These are phyloP conservation scores for Platycercus adscitus DNA, from an alignment of 2,113 vertebrate species.

Conservation along the genomic window DNA sequence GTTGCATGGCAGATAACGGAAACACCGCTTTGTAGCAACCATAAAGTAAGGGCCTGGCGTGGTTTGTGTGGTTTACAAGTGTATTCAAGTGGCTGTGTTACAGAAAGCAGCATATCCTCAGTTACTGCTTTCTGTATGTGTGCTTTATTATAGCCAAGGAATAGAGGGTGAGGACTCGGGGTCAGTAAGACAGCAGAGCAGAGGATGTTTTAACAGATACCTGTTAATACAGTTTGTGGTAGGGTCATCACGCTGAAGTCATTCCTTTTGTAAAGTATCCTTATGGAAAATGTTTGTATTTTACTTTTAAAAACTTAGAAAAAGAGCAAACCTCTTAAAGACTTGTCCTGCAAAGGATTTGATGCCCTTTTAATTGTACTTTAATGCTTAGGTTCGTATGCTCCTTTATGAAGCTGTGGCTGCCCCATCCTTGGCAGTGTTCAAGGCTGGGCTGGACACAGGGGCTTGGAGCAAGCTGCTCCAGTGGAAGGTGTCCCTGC, in stretches of 20 bases:
- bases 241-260: neutral
- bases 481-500: neutral
- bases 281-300: neutral
- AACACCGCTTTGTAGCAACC: neutral
- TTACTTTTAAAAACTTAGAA: neutral
- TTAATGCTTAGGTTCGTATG: too few relatives aligned
- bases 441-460: too few relatives aligned
- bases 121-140: neutral
- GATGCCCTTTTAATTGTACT: neutral
- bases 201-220: rapidly evolving
- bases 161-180: neutral
- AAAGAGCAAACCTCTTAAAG: neutral
- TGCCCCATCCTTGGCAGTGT: neutral
- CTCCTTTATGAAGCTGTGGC: neutral
- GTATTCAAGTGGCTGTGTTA: neutral
- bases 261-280: neutral
- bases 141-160: neutral
- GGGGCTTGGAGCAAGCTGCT: neutral
- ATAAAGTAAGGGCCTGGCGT: neutral
- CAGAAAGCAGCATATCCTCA: neutral
- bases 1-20: rapidly evolving
- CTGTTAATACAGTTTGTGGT: neutral
- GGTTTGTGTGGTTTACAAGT: neutral
- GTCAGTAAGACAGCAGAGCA: neutral
- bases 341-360: neutral